phyloP scores from a whole-genome alignment of 2,888 invertebrate genomes.

The Ophioninae sp. region DNA sequence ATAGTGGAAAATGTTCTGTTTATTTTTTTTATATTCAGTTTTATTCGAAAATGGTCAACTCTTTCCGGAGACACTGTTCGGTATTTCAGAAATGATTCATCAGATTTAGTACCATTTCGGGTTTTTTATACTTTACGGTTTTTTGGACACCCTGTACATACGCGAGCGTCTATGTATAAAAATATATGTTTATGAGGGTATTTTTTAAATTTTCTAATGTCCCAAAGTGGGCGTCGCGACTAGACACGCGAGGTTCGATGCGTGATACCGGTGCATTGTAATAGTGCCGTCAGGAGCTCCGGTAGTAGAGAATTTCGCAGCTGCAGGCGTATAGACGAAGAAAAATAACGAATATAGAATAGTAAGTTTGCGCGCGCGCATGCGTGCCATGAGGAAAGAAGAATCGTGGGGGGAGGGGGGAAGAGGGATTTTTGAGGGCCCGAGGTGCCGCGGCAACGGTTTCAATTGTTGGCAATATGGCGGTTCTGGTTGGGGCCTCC shows the following conservation, averaged over 20 bases:
- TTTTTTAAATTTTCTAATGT: slow-evolving; percentile 2
- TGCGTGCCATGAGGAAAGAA: slow-evolving; percentile 53
- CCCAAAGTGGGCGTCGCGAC: slow-evolving; percentile 1
- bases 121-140: no score
- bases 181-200: background rate
- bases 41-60: no score
- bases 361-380: slow-evolving; percentile 62
- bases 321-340: slow-evolving; percentile 55
- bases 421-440: slow-evolving; percentile 56
- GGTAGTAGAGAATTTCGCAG: slow-evolving; percentile 28
- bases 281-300: slow-evolving; percentile 35
- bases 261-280: slow-evolving; percentile 65
- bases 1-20: no score
- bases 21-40: no score
- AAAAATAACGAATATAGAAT: slow-evolving; percentile 54
- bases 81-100: no score
- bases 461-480: slow-evolving; percentile 80
- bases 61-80: no score
- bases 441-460: slow-evolving; percentile 73
- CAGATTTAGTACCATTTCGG: no score
- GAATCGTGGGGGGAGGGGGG: slow-evolving; percentile 52
- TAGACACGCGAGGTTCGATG: slow-evolving; percentile 48
- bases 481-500: slow-evolving; percentile 65
- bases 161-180: background rate
- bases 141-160: no score